phyloP scores from a whole-genome alignment of 2,797 vertebrate genomes.

The Caiman crocodilus region DNA sequence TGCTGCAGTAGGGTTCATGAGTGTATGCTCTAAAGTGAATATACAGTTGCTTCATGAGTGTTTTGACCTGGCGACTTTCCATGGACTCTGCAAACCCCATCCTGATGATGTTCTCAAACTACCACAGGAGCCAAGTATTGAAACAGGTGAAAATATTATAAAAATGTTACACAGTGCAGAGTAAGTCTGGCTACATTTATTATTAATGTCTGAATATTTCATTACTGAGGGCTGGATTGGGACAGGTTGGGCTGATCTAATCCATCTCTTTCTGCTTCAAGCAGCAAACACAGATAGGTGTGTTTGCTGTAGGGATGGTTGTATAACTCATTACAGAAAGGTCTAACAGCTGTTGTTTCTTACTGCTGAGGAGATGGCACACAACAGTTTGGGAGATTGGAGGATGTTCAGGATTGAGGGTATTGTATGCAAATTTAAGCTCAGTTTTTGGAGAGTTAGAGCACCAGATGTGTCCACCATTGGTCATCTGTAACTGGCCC shows the following conservation, averaged over 20 bases:
- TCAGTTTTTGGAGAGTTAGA: neutral
- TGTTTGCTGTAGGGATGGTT: neutral
- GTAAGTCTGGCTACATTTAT: neutral
- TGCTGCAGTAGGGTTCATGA: constrained; percentile 88
- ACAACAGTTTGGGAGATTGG: neutral
- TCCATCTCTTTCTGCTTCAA: neutral
- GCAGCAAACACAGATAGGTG: neutral
- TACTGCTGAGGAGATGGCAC: neutral
- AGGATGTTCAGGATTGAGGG: neutral
- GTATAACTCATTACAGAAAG: neutral
- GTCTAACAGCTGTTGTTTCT: neutral
- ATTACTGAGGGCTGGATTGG: neutral
- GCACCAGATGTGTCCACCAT: accelerated
- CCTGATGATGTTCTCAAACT: constrained; percentile 71
- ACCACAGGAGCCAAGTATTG: neutral
- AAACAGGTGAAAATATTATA: constrained; percentile 53
- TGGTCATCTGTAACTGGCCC: neutral
- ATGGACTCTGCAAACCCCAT: constrained; percentile 82
- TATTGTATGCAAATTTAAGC: neutral
- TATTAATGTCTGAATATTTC: neutral
- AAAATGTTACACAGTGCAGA: neutral
- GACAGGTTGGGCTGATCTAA: neutral
- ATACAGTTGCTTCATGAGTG: constrained; percentile 80
- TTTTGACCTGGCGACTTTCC: constrained; percentile 87
- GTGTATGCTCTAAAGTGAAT: constrained; percentile 82